Conservation (phyloP, 2,888 invertebrate species). For the Noctua comes region DNA sequence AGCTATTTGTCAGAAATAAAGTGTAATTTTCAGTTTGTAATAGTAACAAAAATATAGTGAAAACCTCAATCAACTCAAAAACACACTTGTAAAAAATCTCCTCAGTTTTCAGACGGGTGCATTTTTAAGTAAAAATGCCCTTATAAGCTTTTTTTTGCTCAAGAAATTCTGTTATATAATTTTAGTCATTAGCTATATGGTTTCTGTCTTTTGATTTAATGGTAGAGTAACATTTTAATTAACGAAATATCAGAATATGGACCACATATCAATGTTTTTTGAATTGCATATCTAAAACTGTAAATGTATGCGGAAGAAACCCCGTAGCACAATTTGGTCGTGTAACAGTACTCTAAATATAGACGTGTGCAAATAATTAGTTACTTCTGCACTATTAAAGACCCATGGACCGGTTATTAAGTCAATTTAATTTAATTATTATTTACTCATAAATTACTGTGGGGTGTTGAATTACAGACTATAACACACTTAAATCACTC, state of each 20-base stretch:
- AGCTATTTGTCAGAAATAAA: no score
- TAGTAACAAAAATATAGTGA: no score
- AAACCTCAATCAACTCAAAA: no score
- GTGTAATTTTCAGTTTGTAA: no score
- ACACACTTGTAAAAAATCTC: no score
- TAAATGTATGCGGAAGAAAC: conserved; percentile 64
- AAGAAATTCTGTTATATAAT: neutral
- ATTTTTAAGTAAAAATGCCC: no score
- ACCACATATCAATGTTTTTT: conserved; percentile 34
- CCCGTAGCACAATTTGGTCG: conserved; percentile 45
- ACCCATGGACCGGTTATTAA: conserved; percentile 56
- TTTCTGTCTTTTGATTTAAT: conserved; percentile 36
- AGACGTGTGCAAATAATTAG: conserved; percentile 67
- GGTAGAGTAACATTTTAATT: conserved; percentile 27
- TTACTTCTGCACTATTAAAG: conserved; percentile 67
- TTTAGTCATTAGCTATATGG: neutral
- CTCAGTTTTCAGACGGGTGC: no score
- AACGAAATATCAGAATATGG: conserved; percentile 29
- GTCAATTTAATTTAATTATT: conserved; percentile 58
- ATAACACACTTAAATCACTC: conserved; percentile 39
- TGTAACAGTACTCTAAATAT: conserved; percentile 65
- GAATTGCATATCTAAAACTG: conserved; percentile 44
- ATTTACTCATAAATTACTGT: conserved; percentile 46
- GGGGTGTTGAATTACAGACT: conserved; percentile 50
- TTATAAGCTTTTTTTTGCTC: neutral